Evolutionary conservation across 2,888 invertebrate species (phyloP), one percentile per base, ranked within the genome.

Genomic region (Xestoiulus laeticollis): DNA sequence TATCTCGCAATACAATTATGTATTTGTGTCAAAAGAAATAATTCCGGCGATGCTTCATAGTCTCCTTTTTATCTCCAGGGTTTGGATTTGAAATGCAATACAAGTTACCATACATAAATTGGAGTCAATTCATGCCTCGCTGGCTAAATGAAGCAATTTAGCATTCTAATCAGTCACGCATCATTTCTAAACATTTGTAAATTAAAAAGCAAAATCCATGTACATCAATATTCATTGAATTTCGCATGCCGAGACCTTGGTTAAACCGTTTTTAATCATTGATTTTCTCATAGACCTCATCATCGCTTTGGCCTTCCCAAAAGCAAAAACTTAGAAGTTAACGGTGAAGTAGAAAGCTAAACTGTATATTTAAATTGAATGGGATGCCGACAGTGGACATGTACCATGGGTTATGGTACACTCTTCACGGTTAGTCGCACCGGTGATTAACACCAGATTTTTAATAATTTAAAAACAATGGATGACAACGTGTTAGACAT

Each of bases 171-270:
- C 30, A 30, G 78, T 78, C 78, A 78, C 14, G 30, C 30, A 78
- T 78, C 78, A 78, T 14, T 32, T 16, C 78, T 14, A 8, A 4
- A 10, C 30, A 78, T 14, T 32, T 30, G 78, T 30, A 78, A 78
- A 30, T 32, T 3, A 78, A 78, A n/a, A 16, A 0, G 30, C 78
- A 12, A 78, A 78, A 30, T 32, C 30, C 16, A 78, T 78, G 26
- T 32, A 78, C 16, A 78, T 78, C 78, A 78, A 32, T 78, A 78
- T 78, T 78, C 78, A 78, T 78, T 30, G 30, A 78, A 32, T 19
- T 78, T 30, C 30, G 30, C 12, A 48, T 48, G 16, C 59, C 26
- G 6, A n/a, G 22, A 22, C 68, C 68, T 68, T 68, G 68, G 68
- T 68, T 8, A 26, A 68, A 68, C n/a, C 8, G 68, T 26, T 22